Conservation (phyloP, 2,888 invertebrate genomes). For the Sipha maydis region DNA sequence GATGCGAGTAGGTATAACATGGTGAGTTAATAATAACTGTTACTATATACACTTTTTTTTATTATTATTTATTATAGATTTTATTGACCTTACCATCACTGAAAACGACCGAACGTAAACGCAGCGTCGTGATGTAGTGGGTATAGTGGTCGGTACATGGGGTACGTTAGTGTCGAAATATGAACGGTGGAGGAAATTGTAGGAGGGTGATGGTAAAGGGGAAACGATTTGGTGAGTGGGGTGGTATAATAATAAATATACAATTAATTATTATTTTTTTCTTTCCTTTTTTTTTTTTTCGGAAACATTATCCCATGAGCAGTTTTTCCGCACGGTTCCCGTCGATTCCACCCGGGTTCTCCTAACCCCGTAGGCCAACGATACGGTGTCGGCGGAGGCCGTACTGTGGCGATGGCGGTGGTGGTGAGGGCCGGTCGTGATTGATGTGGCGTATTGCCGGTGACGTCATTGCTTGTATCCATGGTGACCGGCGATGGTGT, state of each 20-base stretch:
- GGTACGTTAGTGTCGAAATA: neutral
- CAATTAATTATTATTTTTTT: conserved; percentile 37
- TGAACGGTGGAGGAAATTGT: neutral
- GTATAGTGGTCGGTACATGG: neutral
- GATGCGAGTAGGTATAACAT: too few species aligned
- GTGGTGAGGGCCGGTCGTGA: conserved; percentile 23
- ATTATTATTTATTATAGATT: neutral
- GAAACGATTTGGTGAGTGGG: neutral
- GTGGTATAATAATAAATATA: conserved; percentile 5
- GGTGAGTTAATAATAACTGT: too few species aligned
- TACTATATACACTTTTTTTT: neutral
- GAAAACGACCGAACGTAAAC: neutral
- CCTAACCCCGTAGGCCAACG: neutral
- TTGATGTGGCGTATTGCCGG: conserved; percentile 58
- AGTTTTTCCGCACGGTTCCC: conserved; percentile 26
- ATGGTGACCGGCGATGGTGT: conserved; percentile 28
- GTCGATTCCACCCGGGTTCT: neutral
- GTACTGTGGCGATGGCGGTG: neutral
- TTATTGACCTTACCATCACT: neutral
- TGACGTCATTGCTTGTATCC: conserved; percentile 62
- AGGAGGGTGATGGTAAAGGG: neutral
- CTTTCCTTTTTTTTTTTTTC: conserved; percentile 14
- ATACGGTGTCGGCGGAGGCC: conserved; percentile 5
- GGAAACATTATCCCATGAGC: conserved; percentile 44
- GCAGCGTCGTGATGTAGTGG: neutral